Conservation (phyloP, 2,888 invertebrate species). For the Exephanes ischioxanthus region DNA sequence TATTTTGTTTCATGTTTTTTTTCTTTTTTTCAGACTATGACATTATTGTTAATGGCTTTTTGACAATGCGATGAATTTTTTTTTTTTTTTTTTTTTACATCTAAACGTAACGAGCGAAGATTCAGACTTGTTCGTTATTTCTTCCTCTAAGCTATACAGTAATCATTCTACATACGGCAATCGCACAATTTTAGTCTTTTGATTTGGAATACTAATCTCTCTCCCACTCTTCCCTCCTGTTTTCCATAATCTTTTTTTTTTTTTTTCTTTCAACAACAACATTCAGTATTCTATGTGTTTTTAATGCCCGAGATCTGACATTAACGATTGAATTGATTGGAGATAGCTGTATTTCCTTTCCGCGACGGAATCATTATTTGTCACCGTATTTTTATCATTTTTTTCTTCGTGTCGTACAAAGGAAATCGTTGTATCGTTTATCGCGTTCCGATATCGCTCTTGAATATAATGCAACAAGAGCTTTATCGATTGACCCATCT, state of each 20-base stretch:
- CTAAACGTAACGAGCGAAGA: slow-evolving; percentile 26
- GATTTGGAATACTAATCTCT: slow-evolving; percentile 42
- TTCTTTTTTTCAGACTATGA: slow-evolving; percentile 16
- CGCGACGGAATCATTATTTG: slow-evolving; percentile 20
- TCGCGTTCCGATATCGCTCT: slow-evolving; percentile 26
- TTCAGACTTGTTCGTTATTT: slow-evolving; percentile 57
- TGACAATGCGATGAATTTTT: slow-evolving; percentile 29
- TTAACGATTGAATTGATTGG: slow-evolving; percentile 42
- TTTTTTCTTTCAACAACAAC: slow-evolving; percentile 35
- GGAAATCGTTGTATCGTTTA: slow-evolving; percentile 54
- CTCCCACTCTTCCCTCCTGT: slow-evolving; percentile 5
- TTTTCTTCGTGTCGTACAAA: slow-evolving; percentile 38
- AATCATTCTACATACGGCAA: slow-evolving; percentile 60
- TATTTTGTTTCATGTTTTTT: not conserved
- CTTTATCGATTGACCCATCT: slow-evolving; percentile 89
- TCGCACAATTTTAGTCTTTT: slow-evolving; percentile 50
- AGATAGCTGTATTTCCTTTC: slow-evolving; percentile 35
- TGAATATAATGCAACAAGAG: not conserved
- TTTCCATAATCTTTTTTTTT: slow-evolving; percentile 1
- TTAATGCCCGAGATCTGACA: slow-evolving; percentile 59
- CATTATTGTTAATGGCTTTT: slow-evolving; percentile 14
- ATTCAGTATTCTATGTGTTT: slow-evolving; percentile 50
- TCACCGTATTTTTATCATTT: not conserved
- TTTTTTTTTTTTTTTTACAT: slow-evolving; percentile 7
- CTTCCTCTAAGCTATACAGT: slow-evolving; percentile 57